A percentile compares a stretch with the other conserved stretches of the same genome.
Conservation (phyloP, 2,797 vertebrate genomes). For the Coccyzus lansbergi region DNA sequence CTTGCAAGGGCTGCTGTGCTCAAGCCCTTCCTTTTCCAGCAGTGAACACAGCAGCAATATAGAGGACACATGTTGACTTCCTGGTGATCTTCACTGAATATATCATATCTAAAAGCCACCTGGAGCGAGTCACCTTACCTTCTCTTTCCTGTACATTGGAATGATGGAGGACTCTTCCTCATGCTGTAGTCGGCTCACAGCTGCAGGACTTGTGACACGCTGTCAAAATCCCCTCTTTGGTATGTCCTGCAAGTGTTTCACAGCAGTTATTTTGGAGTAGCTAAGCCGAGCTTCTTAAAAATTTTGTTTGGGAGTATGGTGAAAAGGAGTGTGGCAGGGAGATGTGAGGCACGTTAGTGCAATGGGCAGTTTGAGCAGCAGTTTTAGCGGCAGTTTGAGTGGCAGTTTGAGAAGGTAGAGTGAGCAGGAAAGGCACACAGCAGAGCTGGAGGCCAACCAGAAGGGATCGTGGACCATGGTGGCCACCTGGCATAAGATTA, state of each 20-base stretch:
- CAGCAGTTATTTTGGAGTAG: not conserved
- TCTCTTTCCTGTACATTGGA: slow-evolving; percentile 57
- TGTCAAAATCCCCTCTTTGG: not conserved
- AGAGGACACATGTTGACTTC: not conserved
- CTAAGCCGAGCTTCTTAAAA: not conserved
- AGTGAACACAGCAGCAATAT: rapidly evolving
- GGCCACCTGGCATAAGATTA: too few relatives aligned
- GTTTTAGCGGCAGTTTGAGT: too few relatives aligned
- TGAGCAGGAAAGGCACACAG: too few relatives aligned
- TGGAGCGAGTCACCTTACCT: slow-evolving; percentile 64
- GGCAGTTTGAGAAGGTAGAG: too few relatives aligned
- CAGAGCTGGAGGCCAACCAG: too few relatives aligned
- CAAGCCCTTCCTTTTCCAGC: not conserved
- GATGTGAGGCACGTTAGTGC: too few relatives aligned
- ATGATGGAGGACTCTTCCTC: slow-evolving; percentile 75
- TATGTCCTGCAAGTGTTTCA: slow-evolving; percentile 10
- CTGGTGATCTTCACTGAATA: not conserved
- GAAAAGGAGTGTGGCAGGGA: too few relatives aligned
- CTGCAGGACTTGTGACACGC: not conserved
- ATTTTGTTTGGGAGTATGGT: too few relatives aligned
- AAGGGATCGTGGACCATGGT: too few relatives aligned
- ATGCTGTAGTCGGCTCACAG: slow-evolving; percentile 68
- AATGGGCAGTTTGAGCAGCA: too few relatives aligned
- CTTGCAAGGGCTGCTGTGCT: not conserved
- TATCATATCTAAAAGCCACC: not conserved